Evolutionary conservation across 2,888 invertebrate species (phyloP), one percentile per base, ranked within the genome.

Genomic region (Willowsia nigromaculata): DNA sequence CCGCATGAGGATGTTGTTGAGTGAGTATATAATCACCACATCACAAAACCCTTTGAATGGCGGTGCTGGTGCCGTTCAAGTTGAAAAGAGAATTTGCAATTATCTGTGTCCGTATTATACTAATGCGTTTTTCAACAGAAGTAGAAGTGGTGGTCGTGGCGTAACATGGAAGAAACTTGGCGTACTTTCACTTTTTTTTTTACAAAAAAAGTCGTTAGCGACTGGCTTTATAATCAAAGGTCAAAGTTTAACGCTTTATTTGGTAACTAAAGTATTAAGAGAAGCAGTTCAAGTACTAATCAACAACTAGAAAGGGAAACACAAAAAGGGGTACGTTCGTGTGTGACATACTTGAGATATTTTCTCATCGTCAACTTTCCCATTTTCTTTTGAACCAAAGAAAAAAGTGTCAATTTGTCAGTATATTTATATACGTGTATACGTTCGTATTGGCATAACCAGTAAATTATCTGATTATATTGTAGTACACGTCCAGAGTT

Each of bases 121-220:
- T 68, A 68, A 68, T 47, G 50, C 30, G 40, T 40, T 71, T 74
- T 22, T 13, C 18, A 68, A 18, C 40, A 68, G 7, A 15, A 11
- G 11, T 50, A 11, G 1, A 30, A n/a, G 15, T 1, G 18, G 18
- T 22, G 25, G 11, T 47, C 9, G 25, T 27, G 27, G 13, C 18
- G 30, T 27, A 65, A 22, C 9, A n/a, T 11, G 13, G n/a, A 47
- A 30, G 50, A 22, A 33, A 50, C 22, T 80, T 80, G 53, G 68
- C 33, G 18, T 59, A 80, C 86, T 76, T 88, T 88, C 65, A 74
- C 83, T 84, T 74, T 82, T 86, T 40, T 53, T 15, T 15, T 22
- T 13, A 25, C 9, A 40, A 62, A 62, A 85, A 47, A 59, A 27
- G 40, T 68, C 62, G 80, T 86, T 86, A 47, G 47, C 22, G 71